Evolutionary conservation across 2,113 vertebrate species (phyloP).

Genomic region (Scomber scombrus): DNA sequence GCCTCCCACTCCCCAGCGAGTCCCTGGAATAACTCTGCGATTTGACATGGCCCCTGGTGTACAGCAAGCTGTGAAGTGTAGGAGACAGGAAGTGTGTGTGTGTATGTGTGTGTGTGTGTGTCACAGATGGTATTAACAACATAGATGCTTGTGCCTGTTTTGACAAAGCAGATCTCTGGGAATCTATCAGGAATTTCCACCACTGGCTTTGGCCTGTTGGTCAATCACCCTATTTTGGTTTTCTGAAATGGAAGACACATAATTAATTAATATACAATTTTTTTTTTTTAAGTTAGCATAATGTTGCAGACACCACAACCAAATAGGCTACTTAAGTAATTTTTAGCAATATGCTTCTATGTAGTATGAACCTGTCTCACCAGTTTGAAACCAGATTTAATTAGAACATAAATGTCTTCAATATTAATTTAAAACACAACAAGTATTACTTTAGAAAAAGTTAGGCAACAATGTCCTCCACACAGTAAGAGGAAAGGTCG

Average conservation of each 20-base stretch:
- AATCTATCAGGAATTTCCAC: constrained; percentile 52
- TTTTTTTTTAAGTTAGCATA: not conserved
- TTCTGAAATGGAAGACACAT: constrained; percentile 1
- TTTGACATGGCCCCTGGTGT: constrained; percentile 65
- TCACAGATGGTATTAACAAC: constrained; percentile 62
- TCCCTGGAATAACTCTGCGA: constrained; percentile 55
- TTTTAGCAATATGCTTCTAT: not conserved
- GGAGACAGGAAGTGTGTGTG: constrained; percentile 39
- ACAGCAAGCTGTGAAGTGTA: constrained; percentile 62
- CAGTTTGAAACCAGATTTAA: not conserved
- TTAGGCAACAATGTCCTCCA: constrained; percentile 1
- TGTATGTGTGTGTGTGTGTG: constrained; percentile 31
- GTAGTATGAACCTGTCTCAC: not conserved
- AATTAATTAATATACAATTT: constrained; percentile 15
- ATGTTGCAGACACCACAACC: not conserved
- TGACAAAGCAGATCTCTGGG: constrained; percentile 52
- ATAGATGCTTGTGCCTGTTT: constrained; percentile 44
- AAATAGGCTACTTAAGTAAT: not conserved
- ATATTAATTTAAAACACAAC: not conserved
- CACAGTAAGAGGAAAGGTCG: constrained; percentile 29
- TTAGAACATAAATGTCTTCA: not conserved
- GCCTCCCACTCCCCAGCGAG: constrained; percentile 40
- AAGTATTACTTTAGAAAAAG: constrained; percentile 29
- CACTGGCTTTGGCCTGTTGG: constrained; percentile 8
- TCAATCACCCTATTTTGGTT: constrained; percentile 33